Evolutionary conservation across 1,140 invertebrate genomes (phyloP), one percentile per base, ranked within the genome.

Genomic region (Halictus rubicundus): DNA sequence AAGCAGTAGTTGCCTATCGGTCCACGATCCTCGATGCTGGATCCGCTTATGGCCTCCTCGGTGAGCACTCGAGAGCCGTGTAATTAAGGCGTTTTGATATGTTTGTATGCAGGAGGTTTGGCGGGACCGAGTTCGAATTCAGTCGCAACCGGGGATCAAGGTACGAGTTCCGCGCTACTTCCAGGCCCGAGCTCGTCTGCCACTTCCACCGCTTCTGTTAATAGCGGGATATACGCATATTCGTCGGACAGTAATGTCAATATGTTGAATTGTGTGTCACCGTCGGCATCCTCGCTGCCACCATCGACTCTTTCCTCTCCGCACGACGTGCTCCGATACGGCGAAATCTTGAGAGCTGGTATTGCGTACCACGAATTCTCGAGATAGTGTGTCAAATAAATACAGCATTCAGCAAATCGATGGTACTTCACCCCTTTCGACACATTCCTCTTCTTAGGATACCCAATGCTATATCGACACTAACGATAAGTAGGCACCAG

Each of bases 261-360:
- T 83, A 90, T 91, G 88, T 59, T 91, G 16, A 90, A 84, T 72
- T 89, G 89, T 78, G 80, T 91, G 49, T 70, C 90, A 71, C 88
- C 90, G 14, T 88, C 87, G 52, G 69, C 90, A 49, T 86, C 88
- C 12, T 85, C 89, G 9, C 79, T 90, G 52, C 88, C 89, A 49
- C 79, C 42, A 12, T 46, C 42, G 42, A 12, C 89, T 32, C 75
- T 91, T 10, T 88, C 89, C 19, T 76, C 89, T 23, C 81, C 89
- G 0, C 90, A 90, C 75, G 89, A 90, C 63, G 78, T 90, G 60
- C 90, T 90, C 66, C 87, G 89, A 52, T 89, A 91, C 27, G 83
- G 87, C 32, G 89, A 91, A 73, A 89, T 91, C 76, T 59, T 91
- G 52, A 77, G 89, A 19, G 89, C 89, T n/a, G 89, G 89, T 12